A percentile compares a stretch with the other conserved stretches of the same genome.
Evolutionary conservation across 2,888 invertebrate species (phyloP).

Genomic region (Sabellastarte sp.): DNA sequence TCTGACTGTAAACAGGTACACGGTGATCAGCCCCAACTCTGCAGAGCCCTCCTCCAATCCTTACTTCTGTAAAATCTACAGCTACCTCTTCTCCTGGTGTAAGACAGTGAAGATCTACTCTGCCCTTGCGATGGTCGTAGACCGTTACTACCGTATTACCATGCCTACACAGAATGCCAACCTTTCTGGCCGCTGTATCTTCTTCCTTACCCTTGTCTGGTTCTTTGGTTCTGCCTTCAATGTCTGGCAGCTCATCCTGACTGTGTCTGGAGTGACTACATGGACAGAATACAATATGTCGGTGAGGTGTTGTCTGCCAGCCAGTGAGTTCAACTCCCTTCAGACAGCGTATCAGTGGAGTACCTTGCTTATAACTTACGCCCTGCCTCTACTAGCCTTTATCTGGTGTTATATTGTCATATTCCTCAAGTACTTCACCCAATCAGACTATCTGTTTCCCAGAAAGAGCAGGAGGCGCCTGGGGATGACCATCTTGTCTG

Average conservation of each 20-base stretch:
- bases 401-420: constrained; percentile 6
- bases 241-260: constrained; percentile 38
- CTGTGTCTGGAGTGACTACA: constrained; percentile 5
- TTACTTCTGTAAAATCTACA: constrained; percentile 21
- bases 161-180: constrained; percentile 6
- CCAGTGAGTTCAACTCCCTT: constrained; percentile 7
- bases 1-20: constrained; percentile 6
- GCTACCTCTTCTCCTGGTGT: constrained; percentile 20
- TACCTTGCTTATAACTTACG: constrained; percentile 14
- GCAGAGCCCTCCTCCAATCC: too few relatives aligned
- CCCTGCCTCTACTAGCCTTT: constrained; percentile 10
- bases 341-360: constrained; percentile 7
- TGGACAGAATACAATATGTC: constrained; percentile 7
- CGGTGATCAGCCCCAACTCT: too few relatives aligned
- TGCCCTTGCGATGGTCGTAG: constrained; percentile 19
- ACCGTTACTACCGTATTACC: constrained; percentile 11
- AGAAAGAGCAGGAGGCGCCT: constrained; percentile 9
- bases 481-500: constrained; percentile 9
- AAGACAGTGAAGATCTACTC: constrained; percentile 23
- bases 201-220: constrained; percentile 51
- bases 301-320: constrained; percentile 9
- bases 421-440: too few relatives aligned
- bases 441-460: too few relatives aligned
- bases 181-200: constrained; percentile 40
- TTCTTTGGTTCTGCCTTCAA: constrained; percentile 52